Conservation (phyloP, 2,113 vertebrate species). For the Peromyscus californicus region DNA sequence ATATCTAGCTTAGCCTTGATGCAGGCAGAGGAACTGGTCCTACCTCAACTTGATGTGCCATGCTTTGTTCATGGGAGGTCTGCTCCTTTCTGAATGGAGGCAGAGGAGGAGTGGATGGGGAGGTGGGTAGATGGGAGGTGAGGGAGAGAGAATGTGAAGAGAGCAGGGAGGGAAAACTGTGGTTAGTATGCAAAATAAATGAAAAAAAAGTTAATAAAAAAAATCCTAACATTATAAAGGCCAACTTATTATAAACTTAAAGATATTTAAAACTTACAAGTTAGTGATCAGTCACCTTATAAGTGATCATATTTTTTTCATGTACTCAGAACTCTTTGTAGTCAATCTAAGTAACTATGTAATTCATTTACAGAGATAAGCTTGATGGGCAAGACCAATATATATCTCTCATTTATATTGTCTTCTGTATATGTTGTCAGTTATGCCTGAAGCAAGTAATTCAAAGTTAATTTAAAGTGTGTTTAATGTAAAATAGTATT, state of each 20-base stretch:
- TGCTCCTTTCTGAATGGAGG: too few relatives aligned
- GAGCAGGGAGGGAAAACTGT: too few relatives aligned
- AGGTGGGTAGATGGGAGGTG: neutral
- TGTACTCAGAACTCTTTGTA: neutral
- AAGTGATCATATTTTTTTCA: neutral
- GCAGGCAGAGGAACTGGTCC: too few relatives aligned
- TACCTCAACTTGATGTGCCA: too few relatives aligned
- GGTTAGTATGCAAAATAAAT: too few relatives aligned
- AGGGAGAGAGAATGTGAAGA: too few relatives aligned
- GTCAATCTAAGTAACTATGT: neutral
- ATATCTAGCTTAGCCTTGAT: too few relatives aligned
- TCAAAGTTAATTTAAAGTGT: neutral
- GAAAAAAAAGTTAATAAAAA: neutral
- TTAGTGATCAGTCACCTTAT: neutral
- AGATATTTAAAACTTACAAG: neutral
- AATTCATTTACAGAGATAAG: neutral
- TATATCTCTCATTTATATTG: neutral
- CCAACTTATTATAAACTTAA: neutral
- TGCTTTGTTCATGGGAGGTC: too few relatives aligned
- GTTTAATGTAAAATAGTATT: neutral
- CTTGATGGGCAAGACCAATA: neutral
- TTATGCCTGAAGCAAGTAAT: neutral
- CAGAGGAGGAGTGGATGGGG: neutral
- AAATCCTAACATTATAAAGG: neutral
- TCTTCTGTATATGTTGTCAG: neutral